Percentiles rank a stretch among this genome's conserved stretches.
Evolutionary conservation across 1,140 invertebrate genomes (phyloP).

Genomic region (Drosophila sp.): DNA sequence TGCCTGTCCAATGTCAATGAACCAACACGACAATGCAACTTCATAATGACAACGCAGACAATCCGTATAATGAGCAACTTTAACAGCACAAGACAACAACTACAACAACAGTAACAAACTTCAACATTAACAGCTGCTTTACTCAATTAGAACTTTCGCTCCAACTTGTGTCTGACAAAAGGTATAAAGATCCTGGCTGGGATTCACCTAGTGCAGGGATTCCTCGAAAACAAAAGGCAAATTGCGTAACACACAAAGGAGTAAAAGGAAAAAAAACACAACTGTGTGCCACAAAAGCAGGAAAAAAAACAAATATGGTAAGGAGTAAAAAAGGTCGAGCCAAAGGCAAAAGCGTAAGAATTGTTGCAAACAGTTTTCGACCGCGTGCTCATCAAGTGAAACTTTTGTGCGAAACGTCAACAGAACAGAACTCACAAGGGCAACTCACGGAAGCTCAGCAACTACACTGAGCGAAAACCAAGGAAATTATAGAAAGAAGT

Average conservation of each 20-base stretch:
- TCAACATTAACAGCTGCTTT: constrained; percentile 2
- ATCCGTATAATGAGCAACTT: not conserved
- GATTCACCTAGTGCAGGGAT: constrained; percentile 8
- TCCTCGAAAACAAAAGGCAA: constrained; percentile 12
- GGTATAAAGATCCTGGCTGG: constrained; percentile 9
- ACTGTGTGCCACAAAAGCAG: not conserved
- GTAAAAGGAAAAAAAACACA: not conserved
- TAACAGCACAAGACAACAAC: not conserved
- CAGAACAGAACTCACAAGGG: constrained; percentile 3
- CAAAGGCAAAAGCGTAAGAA: constrained; percentile 39
- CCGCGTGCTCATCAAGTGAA: constrained; percentile 52
- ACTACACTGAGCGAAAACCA: constrained; percentile 26
- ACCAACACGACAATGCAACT: constrained; percentile 12
- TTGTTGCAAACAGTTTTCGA: constrained; percentile 60
- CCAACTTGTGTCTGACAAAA: not conserved
- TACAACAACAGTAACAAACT: not conserved
- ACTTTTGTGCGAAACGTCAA: constrained; percentile 33
- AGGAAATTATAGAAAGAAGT: not conserved
- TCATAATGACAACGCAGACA: constrained; percentile 1
- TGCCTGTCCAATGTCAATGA: constrained; percentile 41
- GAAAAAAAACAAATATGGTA: constrained; percentile 21
- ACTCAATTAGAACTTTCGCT: constrained; percentile 34
- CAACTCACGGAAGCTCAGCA: constrained; percentile 1
- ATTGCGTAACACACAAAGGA: constrained; percentile 41
- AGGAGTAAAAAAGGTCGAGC: constrained; percentile 13